Conservation (phyloP, 2,797 vertebrate genomes). For the Loris lydekkerianus region DNA sequence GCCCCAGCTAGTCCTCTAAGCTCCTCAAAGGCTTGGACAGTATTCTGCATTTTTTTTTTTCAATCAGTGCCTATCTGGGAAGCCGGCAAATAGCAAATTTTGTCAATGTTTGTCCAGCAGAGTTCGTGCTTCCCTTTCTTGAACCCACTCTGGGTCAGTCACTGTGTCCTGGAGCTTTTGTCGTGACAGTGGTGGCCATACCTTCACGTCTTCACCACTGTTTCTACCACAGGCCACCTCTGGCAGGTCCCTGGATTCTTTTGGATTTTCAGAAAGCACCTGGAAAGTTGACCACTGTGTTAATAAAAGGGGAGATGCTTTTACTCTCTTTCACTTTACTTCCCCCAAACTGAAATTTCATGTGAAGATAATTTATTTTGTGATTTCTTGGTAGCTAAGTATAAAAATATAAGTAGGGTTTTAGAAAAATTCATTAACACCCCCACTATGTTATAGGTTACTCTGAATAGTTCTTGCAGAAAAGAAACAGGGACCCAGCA, state of each 20-base stretch:
- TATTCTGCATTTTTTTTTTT: background rate
- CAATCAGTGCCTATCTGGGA: background rate
- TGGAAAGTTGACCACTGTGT: background rate
- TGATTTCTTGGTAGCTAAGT: background rate
- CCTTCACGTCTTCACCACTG: background rate
- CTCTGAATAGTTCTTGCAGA: slow-evolving; percentile 34
- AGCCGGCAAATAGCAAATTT: background rate
- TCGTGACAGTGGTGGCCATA: rapidly evolving
- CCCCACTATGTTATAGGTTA: slow-evolving; percentile 42
- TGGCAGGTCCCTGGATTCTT: background rate
- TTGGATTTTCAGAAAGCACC: background rate
- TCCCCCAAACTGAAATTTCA: background rate
- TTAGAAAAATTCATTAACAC: background rate
- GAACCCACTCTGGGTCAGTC: background rate
- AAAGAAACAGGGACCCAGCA: background rate
- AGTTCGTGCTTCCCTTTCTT: background rate
- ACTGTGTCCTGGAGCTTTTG: background rate
- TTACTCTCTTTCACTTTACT: background rate
- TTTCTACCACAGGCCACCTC: background rate
- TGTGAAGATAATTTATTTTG: background rate
- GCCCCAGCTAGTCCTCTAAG: background rate
- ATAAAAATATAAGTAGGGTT: slow-evolving; percentile 22
- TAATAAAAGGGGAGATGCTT: slow-evolving; percentile 8
- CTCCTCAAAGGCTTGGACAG: background rate
- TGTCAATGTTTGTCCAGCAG: background rate